Evolutionary conservation across 2,797 vertebrate genomes (phyloP).

Genomic region (Huso huso): DNA sequence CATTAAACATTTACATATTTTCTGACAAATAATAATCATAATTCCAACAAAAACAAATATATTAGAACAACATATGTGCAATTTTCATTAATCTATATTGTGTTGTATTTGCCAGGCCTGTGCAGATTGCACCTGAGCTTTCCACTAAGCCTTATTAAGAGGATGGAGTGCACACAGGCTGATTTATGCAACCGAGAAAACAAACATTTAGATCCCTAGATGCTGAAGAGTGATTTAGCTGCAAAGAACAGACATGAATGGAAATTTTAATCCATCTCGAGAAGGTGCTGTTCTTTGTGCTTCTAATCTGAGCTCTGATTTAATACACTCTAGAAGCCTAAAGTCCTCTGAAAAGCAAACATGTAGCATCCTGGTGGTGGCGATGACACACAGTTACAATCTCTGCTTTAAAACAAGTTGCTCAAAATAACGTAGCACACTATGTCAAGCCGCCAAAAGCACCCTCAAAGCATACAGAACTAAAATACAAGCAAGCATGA

Average conservation of each 20-base stretch:
- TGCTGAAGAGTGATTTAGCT: not conserved
- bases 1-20: too few relatives aligned
- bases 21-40: too few relatives aligned
- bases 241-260: conserved; percentile 3
- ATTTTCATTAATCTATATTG: not conserved
- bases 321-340: not conserved
- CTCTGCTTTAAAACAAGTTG: not conserved
- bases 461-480: not conserved
- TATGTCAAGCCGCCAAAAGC: not conserved
- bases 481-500: not conserved
- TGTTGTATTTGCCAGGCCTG: not conserved
- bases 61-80: too few relatives aligned
- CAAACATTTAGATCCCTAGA: not conserved
- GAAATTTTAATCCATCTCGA: conserved; percentile 4
- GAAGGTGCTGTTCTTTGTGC: conserved; percentile 1
- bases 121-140: not conserved
- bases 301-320: conserved; percentile 7
- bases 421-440: not conserved
- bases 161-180: not conserved
- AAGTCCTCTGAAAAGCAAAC: not conserved
- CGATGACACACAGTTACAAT: not conserved
- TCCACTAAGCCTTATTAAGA: conserved; percentile 3
- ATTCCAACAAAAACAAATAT: too few relatives aligned
- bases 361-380: not conserved
- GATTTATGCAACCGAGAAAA: not conserved